A percentile compares a stretch with the other conserved stretches of the same genome.
Evolutionary conservation across 2,888 invertebrate genomes (phyloP).

Genomic region (Morpho deidamia): DNA sequence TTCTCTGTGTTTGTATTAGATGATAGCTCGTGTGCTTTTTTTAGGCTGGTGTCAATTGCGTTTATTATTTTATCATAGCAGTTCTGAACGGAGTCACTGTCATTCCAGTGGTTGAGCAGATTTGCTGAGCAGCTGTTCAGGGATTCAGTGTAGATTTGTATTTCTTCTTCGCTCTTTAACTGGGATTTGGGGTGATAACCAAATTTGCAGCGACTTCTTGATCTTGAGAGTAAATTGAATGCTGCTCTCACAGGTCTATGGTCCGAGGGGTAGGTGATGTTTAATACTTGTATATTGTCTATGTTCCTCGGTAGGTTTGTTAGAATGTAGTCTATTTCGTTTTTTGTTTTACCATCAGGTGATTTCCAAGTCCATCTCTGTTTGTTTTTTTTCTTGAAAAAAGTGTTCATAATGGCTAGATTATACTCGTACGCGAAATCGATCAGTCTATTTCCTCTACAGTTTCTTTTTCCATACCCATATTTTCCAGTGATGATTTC

Average conservation of each 20-base stretch:
- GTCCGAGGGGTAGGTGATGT: constrained; percentile 17
- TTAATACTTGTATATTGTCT: constrained; percentile 19
- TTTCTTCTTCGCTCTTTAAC: constrained; percentile 7
- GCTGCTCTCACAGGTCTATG: constrained; percentile 18
- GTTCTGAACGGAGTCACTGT: neutral
- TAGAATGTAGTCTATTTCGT: constrained; percentile 25
- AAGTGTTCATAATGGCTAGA: constrained; percentile 1
- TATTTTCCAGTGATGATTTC: neutral
- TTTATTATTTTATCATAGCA: constrained; percentile 10
- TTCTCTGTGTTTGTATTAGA: neutral
- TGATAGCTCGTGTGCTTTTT: neutral
- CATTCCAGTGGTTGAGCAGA: too few species aligned
- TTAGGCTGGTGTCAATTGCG: neutral
- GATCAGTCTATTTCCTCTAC: constrained; percentile 10
- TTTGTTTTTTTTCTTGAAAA: constrained; percentile 7
- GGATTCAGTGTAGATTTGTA: neutral
- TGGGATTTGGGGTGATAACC: neutral
- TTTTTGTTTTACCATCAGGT: constrained; percentile 7
- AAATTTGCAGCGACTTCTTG: constrained; percentile 7
- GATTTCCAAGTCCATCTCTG: neutral
- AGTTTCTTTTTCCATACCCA: constrained; percentile 3
- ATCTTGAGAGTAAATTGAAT: constrained; percentile 7
- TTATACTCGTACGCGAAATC: constrained; percentile 5
- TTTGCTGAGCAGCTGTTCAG: neutral
- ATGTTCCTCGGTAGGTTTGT: constrained; percentile 19